These are phyloP conservation scores for Julus scanicus DNA, from an alignment of 2,888 invertebrate genomes.

Conservation along the genomic window DNA sequence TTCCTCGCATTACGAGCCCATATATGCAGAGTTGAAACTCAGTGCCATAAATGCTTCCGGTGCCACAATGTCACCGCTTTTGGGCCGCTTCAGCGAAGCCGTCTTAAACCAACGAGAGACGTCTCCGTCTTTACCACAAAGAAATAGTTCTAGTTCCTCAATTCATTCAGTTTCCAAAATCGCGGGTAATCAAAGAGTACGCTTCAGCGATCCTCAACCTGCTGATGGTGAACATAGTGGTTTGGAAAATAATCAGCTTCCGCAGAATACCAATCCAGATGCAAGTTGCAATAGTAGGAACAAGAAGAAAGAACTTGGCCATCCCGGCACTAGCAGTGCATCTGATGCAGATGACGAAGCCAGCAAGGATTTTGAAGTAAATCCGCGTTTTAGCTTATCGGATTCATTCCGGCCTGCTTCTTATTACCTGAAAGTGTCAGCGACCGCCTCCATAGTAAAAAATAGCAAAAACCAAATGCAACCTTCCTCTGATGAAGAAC, in stretches of 20 bases:
- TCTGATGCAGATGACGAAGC: constrained; percentile 87
- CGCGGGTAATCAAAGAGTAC: background rate
- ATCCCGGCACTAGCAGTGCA: constrained; percentile 56
- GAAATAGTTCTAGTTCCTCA: constrained; percentile 48
- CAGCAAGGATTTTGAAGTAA: constrained; percentile 78
- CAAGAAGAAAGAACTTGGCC: constrained; percentile 37
- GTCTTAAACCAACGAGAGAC: constrained; percentile 20
- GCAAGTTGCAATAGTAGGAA: background rate
- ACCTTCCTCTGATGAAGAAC: constrained; percentile 84
- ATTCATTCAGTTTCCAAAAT: background rate
- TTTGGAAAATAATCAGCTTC: background rate
- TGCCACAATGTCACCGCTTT: background rate
- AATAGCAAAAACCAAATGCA: constrained; percentile 71
- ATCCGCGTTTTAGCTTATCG: constrained; percentile 83
- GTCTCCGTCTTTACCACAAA: constrained; percentile 50
- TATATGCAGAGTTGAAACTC: constrained; percentile 58
- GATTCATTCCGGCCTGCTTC: constrained; percentile 90
- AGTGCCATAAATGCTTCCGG: background rate
- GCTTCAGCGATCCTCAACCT: background rate
- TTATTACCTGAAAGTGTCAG: constrained; percentile 73
- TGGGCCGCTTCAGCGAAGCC: background rate
- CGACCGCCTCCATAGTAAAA: constrained; percentile 50
- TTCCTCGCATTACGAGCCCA: constrained; percentile 56
- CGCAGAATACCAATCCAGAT: background rate
- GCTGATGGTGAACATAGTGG: background rate